Evolutionary conservation across 1,140 invertebrate genomes (phyloP), one percentile per base, ranked within the genome.

Genomic region (Eufriesea mexicana): DNA sequence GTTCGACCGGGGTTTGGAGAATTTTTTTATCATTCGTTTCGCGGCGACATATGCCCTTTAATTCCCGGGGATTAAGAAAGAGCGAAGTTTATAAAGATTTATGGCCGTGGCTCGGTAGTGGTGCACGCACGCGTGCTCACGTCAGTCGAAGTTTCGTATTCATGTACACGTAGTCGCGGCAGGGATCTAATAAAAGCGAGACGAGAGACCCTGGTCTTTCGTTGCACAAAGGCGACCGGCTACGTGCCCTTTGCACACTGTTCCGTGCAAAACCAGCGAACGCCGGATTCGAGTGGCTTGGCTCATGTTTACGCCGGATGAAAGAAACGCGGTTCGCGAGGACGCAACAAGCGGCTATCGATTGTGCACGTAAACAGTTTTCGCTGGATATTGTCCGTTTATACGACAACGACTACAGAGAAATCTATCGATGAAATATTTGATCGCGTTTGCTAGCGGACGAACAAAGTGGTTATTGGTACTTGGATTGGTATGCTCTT

Each of bases 21-120:
- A 89, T 61, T 86, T 86, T 88, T 88, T 83, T 86, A 79, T 76
- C 72, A 89, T 89, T 88, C 86, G 77, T 45, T 71, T 62, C 74
- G 81, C 84, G 64, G 55, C 74, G 68, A 86, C 86, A 75, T 84
- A 86, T 86, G 83, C 73, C 71, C 76, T 71, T 83, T 89, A 85
- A 89, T 83, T 83, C 79, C 35, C 47, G 25, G 20, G 83, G 72
- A 85, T 88, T 87, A 88, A 88, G 66, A 61, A 76, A 51, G 76
- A 79, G 79, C 57, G 62, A 73, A 85, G 61, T 88, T 85, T 79
- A 79, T 76, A 77, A 76, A 66, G 75, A 88, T 85, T 85, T 83
- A 85, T 67, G 74, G 59, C 10, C 16, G 67, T 51, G 28, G 35
- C 42, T 20, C 49, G 20, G 18, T 6, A 20, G 18, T 5, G 6